phyloP scores from a whole-genome alignment of 2,797 vertebrate genomes.

The Danionella dracula region DNA sequence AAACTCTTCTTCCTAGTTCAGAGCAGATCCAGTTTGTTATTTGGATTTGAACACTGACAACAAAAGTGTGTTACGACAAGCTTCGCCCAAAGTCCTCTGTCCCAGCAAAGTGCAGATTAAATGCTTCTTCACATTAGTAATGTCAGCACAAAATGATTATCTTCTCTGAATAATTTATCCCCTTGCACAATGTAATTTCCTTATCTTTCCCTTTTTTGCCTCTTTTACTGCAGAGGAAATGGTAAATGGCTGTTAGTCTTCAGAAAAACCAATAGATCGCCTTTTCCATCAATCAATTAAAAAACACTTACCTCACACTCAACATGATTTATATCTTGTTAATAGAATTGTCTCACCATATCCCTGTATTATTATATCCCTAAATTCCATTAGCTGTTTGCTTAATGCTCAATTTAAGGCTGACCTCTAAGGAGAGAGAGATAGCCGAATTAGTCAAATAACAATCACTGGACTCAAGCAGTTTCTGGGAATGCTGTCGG shows the following conservation, averaged over 20 bases:
- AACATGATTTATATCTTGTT: constrained; percentile 99
- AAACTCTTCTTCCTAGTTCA: not conserved
- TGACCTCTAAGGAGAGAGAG: constrained; percentile 81
- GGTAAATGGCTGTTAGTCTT: constrained; percentile 91
- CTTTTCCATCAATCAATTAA: constrained; percentile 99
- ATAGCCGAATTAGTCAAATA: constrained; percentile 74
- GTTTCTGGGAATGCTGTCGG: constrained; percentile 84
- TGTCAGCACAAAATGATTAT: constrained; percentile 98
- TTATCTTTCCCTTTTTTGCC: constrained; percentile 82
- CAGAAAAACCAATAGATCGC: constrained; percentile 81
- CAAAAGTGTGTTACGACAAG: constrained; percentile 58
- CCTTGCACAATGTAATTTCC: constrained; percentile 79
- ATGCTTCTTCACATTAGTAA: constrained; percentile 97
- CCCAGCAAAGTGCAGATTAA: constrained; percentile 84
- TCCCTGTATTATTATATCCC: constrained; percentile 95
- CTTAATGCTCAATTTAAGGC: constrained; percentile 90
- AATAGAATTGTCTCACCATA: constrained; percentile 99
- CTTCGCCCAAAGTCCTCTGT: constrained; percentile 58
- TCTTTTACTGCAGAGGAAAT: constrained; percentile 79
- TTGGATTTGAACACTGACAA: constrained; percentile 13
- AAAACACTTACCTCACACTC: constrained; percentile 99
- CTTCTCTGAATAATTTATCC: constrained; percentile 98
- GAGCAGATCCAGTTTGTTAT: not conserved
- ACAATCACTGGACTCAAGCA: constrained; percentile 69
- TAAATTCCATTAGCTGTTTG: constrained; percentile 97